Base-by-base conservation (phyloP, 2,797 vertebrate species). In the Hydrocynus forskahlii region DNA sequence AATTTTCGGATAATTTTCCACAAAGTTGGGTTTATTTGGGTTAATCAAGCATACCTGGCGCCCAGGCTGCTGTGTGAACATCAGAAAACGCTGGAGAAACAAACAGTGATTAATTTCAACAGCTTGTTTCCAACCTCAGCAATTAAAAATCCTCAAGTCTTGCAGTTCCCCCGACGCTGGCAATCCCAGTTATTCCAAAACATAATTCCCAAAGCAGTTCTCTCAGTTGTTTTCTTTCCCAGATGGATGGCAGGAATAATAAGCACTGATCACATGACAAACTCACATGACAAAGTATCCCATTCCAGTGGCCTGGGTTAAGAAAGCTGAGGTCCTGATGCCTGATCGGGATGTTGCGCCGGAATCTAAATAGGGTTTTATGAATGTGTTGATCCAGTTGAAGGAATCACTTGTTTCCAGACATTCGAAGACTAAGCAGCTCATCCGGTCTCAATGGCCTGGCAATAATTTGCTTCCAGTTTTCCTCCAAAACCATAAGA, bases 21-120 rank as follows among this genome's bases (percentile, higher is more conserved):
- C 43, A 68, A 12, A 57, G 21, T 45, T 35, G 5, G 29, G 55
- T 81, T 75, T 81, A 55, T 75, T 70, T 66, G 29, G 19, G 43
- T 71, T 40, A 80, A 74, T 63, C 66, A 71, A 54, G 13, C 73
- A 48, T 55, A 43, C 23, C 54, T 75, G 67, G 79, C 48, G 17
- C 55, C 52, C 23, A 17, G 63, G 50, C 40, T 23, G 55, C 55
- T 2, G 8, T 35, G 45, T 5, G 29, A 55, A 40, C 21, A 63
- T 55, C 52, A 29, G 13, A 35, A 59, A 74, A 0, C 38, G 25
- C 66, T 78, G 76, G 76, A 69, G 50, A 64, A 63, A 64, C 59
- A 63, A 76, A 76, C 74, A 76, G n/a, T 63, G 59, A 43, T 77
- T 67, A 21, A 68, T 77, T 67, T 67, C 63, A 40, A 68, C 29